A percentile compares a stretch with the other conserved stretches of the same genome.
Evolutionary conservation across 2,888 invertebrate genomes (phyloP).

Genomic region (Sepiola atlantica): DNA sequence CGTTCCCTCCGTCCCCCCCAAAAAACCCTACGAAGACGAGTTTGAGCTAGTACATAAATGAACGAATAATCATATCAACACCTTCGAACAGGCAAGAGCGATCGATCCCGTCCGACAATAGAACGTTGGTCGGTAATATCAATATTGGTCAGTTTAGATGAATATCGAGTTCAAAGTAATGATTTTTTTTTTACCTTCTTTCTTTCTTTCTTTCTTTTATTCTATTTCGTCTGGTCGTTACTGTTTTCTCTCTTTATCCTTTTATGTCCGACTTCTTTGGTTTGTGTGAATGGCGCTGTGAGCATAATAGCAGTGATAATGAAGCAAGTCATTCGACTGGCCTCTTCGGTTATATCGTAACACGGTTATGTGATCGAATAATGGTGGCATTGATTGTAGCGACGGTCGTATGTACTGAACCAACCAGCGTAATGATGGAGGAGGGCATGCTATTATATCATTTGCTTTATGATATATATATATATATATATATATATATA

Average conservation of each 20-base stretch:
- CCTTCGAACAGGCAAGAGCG: neutral
- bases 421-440: neutral
- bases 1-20: too few species aligned
- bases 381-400: neutral
- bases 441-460: neutral
- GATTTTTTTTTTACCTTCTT: neutral
- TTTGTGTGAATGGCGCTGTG: neutral
- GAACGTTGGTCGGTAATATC: neutral
- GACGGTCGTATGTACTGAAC: neutral
- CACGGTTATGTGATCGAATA: neutral
- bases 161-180: neutral
- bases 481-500: too few species aligned
- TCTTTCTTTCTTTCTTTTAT: neutral
- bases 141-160: neutral
- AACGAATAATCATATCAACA: neutral
- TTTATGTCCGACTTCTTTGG: neutral
- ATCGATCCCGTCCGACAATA: neutral
- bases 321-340: neutral
- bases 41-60: neutral
- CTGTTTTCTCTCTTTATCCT: neutral
- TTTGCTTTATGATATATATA: neutral
- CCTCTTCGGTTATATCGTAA: neutral
- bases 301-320: neutral
- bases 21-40: too few species aligned
- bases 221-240: neutral